Evolutionary conservation across 2,888 invertebrate genomes (phyloP), one percentile per base, ranked within the genome.

Genomic region (Scaptomyza flava): DNA sequence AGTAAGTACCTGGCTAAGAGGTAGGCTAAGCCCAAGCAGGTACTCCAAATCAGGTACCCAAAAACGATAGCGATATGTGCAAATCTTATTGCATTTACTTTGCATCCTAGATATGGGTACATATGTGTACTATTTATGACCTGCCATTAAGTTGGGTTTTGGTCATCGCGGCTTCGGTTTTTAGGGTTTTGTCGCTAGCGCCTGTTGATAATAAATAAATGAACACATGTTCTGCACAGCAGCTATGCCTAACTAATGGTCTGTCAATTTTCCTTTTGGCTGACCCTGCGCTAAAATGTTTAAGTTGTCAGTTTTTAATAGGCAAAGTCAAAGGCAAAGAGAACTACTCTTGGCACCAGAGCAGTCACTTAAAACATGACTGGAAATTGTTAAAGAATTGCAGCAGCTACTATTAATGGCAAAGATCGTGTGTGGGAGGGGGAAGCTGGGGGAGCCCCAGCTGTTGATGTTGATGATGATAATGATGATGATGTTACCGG

Each of bases 351-450:
- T 31, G 45, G 3, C 23, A 53, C 38, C 51, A 20, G 31, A 6
- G 51, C 17, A 36, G 63, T 60, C 73, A 69, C 74, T 72, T 59
- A 69, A 70, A 71, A 41, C 62, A 41, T 53, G 51, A 45, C 62
- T 65, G 62, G 43, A 75, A 78, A 72, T 70, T 65, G 66, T 58
- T 78, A 78, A 85, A 80, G 73, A 41, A 41, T 41, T 41, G 41
- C 36, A 38, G 36, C 36, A 38, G 36, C 12, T n/a, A 36, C 41
- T 38, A 14, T 14, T 38, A 38, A 38, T 14, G 36, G 8, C 14
- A 14, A 14, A 14, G 38, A 36, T n/a, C 36, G n/a, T 11, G 7
- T 6, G n/a, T n/a, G n/a, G 2, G 14, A 38, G 14, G 38, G 36
- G n/a, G 7, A 38, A 36, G 36, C 27, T 27, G 27, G 27, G 27